Evolutionary conservation across 2,888 invertebrate species (phyloP), one percentile per base, ranked within the genome.

Genomic region (Eumerus sabulonum): DNA sequence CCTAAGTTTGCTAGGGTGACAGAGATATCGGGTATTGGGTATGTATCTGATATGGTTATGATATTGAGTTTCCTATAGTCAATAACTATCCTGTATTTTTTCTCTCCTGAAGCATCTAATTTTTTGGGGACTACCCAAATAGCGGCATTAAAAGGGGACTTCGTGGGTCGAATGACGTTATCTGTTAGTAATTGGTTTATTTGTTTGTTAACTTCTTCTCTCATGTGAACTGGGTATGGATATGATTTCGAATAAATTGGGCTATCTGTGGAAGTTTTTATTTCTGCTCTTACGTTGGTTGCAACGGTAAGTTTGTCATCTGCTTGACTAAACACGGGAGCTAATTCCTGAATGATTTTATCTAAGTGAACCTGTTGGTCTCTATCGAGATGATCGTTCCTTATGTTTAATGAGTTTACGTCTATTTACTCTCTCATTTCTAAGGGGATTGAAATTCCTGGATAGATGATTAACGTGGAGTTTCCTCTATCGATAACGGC

Each of bases 141-240:
- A 0, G 82, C 82, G 36, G 60, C 76, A n/a, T 82, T 82, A 53
- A 77, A 84, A 0, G 82, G 74, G n/a, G 73, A 82, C 2, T 60
- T 76, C 0, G 83, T 82, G 13, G 73, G 77, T 62, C 83, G 60
- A 12, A 85, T 84, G 0, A 86, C 83, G 0, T 77, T 59, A 53
- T 84, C 83, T n/a, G 83, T 48, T 40, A 85, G 36, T 59, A 87
- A 73, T 81, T 84, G 76, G 5, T 82, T 19, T 0, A 86, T 83
- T 82, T 86, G 84, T 84, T 68, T 0, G 86, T 84, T 68, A 0
- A 86, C 85, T 82, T 86, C 86, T 38, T 66, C 18, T 67, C 84
- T 82, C 73, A 85, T 85, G 16, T 84, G 68, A 27, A 84, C 81
- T 0, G 86, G 86, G 53, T 85, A 85, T 16, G 85, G 54, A 71